Conservation (phyloP, 2,888 invertebrate species). For the Atherix ibis region DNA sequence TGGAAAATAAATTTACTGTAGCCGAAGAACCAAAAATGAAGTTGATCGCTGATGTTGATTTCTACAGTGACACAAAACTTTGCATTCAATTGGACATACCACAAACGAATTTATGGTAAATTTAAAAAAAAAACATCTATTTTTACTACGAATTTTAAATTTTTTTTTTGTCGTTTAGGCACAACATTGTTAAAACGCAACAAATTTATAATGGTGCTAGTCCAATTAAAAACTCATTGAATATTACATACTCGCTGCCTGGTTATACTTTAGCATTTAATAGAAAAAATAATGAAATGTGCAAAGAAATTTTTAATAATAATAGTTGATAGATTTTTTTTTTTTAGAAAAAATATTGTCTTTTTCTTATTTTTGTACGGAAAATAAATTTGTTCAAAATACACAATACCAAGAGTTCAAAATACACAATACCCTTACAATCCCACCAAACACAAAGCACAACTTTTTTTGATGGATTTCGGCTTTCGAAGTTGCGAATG, state of each 20-base stretch:
- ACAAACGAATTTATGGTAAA: constrained; percentile 43
- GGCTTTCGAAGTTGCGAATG: too few relatives aligned
- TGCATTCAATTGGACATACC: constrained; percentile 63
- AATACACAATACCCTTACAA: too few relatives aligned
- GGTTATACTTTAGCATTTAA: constrained; percentile 62
- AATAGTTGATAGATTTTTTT: too few relatives aligned
- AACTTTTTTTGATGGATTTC: too few relatives aligned
- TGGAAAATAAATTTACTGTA: constrained; percentile 47
- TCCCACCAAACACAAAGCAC: too few relatives aligned
- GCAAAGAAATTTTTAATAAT: constrained; percentile 37
- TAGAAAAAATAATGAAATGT: constrained; percentile 65
- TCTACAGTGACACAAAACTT: constrained; percentile 53
- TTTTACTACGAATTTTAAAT: not conserved
- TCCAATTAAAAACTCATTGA: constrained; percentile 39
- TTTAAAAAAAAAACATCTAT: constrained; percentile 1
- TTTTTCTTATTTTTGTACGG: too few relatives aligned
- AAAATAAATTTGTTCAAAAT: too few relatives aligned
- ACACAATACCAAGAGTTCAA: too few relatives aligned
- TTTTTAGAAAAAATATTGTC: too few relatives aligned
- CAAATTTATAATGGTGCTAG: constrained; percentile 47
- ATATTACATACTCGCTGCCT: constrained; percentile 38
- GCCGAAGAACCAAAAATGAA: constrained; percentile 52
- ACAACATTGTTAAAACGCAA: constrained; percentile 48
- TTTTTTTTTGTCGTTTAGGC: constrained; percentile 28
- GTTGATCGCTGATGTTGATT: constrained; percentile 59